Evolutionary conservation across 2,113 vertebrate species (phyloP), one percentile per base, ranked within the genome.

Genomic region (Lanius ludovicianus): DNA sequence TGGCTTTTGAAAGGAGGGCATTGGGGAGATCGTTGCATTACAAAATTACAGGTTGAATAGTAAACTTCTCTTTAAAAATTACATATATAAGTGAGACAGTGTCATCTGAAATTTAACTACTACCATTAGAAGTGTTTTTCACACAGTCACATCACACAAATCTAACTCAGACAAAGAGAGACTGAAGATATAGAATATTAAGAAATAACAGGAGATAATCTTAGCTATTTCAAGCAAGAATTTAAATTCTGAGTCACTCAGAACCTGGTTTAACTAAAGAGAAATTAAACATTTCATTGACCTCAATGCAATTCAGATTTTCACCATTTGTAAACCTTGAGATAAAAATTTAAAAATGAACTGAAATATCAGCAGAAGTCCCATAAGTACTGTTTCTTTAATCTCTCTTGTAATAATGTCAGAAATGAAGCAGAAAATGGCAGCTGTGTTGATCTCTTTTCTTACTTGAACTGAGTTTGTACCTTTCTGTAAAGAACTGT

Each of bases 1-100:
- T 37, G 13, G 7, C 4, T 77, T 77, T 59, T 14, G 41, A 46
- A 81, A 55, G 39, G 13, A 63, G 8, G 11, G 14, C 12, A 19
- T 41, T 0, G 1, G 25, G 25, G 9, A 37, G 13, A 6, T 67
- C 3, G 1, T 25, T 67, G 68, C 11, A 13, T 12, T 64, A 28
- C 18, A 46, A 15, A 84, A 46, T 64, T 52, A 11, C 15, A 79
- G 15, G 13, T 3, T n/a, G 9, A 80, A 70, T 18, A 24, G 12
- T 24, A 24, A 76, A 42, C 0, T 5, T 64, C 4, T 1, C 7
- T 49, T 67, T 6, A 64, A 30, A 69, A 23, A 46, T 33, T 31
- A 6, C 3, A 31, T 22, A 47, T 53, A 56, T 20, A 33, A 42
- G 24, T 49, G 28, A 83, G n/a, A 22, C 4, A 13, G 12, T 46